Evolutionary conservation across 2,113 vertebrate species (phyloP), one percentile per base, ranked within the genome.

Genomic region (Plectropomus leopardus): DNA sequence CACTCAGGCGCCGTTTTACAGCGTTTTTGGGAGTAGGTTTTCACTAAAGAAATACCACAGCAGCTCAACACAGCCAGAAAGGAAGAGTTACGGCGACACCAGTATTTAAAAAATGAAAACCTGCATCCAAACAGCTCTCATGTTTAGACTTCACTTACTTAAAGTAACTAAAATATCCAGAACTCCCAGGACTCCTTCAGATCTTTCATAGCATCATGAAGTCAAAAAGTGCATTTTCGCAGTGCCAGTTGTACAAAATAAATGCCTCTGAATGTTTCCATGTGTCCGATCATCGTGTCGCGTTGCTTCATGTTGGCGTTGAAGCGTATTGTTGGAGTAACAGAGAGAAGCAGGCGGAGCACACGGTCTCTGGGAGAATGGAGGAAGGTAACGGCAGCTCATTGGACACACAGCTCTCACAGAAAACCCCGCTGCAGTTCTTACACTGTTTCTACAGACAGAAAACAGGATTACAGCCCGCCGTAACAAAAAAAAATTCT

Each of bases 301-400:
- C 5, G 42, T 5, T 0, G 0, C 9, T 74, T 96, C 95, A 98
- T 2, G 95, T 84, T 0, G 97, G 97, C 1, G 94, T 96, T 28
- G 88, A 93, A 0, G 95, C 96, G 16, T 98, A 98, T 16, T 97
- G 96, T 69, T 96, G 95, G 26, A 98, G 95, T 28, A 99, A 84
- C 59, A 8, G 90, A 5, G 92, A 5, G 72, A 96, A 96, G 83
- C 98, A 99, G 54, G 88, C 34, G 1, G 92, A 89, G 70, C 98
- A 99, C 30, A 98, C 97, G 0, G 77, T 88, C 89, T 97, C 95
- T 0, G 97, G 98, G 69, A 96, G 93, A 65, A 98, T 98, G 71
- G 96, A 98, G 11, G 97, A 98, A 0, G 98, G 97, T 4, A 99
- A 92, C 1, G 97, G 98, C 84, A 98, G 92, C 92, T 97, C 94